phyloP scores from a whole-genome alignment of 2,797 vertebrate species.

The Acestrorhynchus altus region DNA sequence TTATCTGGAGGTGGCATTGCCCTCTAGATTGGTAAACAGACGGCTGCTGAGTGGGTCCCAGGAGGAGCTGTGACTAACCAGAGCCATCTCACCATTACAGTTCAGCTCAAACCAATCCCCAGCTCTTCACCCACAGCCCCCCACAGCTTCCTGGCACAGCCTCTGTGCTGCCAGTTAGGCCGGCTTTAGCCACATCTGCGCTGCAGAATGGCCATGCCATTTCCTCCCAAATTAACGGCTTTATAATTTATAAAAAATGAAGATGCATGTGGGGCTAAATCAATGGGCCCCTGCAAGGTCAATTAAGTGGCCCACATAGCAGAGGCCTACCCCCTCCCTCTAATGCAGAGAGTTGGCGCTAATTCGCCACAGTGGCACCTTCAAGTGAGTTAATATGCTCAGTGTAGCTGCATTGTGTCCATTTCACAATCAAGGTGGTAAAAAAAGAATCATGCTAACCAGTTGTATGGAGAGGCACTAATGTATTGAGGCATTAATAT shows the following conservation, averaged over 20 bases:
- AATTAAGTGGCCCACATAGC: constrained; percentile 84
- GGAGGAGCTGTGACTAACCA: constrained; percentile 82
- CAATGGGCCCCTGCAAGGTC: constrained; percentile 95
- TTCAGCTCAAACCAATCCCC: constrained; percentile 71
- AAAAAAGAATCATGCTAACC: not conserved
- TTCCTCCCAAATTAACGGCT: constrained; percentile 98
- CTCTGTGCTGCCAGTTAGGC: constrained; percentile 76
- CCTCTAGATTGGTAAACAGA: constrained; percentile 86
- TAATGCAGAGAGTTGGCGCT: constrained; percentile 10
- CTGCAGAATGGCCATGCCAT: constrained; percentile 89
- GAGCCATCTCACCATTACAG: constrained; percentile 81
- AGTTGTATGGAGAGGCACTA: constrained; percentile 40
- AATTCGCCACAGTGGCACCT: constrained; percentile 23
- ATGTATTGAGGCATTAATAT: not conserved
- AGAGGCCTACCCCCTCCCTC: constrained; percentile 1
- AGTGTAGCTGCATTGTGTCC: not conserved
- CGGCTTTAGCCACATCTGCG: constrained; percentile 88
- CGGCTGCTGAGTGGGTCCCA: constrained; percentile 79
- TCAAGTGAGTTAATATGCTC: constrained; percentile 16
- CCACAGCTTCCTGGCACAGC: constrained; percentile 82
- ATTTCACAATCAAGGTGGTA: constrained; percentile 10
- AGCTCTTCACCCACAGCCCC: constrained; percentile 41
- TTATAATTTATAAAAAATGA: constrained; percentile 99
- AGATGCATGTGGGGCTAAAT: constrained; percentile 93
- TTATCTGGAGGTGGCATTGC: constrained; percentile 85